Evolutionary conservation across 2,888 invertebrate species (phyloP).

Genomic region (Toxonevra muliebris): DNA sequence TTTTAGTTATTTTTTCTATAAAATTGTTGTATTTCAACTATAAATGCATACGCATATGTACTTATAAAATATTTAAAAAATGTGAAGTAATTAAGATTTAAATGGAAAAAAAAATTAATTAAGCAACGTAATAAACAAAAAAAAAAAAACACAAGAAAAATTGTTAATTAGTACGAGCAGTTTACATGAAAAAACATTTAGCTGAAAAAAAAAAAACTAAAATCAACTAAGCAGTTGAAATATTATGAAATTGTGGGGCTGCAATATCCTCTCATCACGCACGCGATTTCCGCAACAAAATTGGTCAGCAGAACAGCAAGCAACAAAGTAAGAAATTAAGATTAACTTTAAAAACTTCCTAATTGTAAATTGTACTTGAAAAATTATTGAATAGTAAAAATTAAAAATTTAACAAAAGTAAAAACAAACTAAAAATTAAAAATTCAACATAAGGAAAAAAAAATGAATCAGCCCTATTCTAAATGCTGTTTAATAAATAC

Average conservation of each 20-base stretch:
- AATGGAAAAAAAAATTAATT: conserved; percentile 11
- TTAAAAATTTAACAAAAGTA: conserved; percentile 3
- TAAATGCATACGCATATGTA: too few relatives aligned
- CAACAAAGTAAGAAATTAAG: conserved; percentile 38
- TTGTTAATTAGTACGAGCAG: conserved; percentile 15
- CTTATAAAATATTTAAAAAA: neutral
- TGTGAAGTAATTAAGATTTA: conserved; percentile 31
- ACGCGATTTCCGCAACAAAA: neutral
- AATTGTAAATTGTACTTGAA: conserved; percentile 28
- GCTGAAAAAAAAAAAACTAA: conserved; percentile 8
- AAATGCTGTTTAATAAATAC: too few relatives aligned
- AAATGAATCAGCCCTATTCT: too few relatives aligned
- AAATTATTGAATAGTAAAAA: neutral
- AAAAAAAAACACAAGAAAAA: neutral
- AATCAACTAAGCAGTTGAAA: conserved; percentile 12
- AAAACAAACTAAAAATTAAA: neutral
- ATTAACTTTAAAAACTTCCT: conserved; percentile 24
- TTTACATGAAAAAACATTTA: conserved; percentile 10
- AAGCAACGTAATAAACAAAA: conserved; percentile 11
- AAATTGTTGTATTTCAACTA: neutral
- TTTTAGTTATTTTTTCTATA: conserved; percentile 4
- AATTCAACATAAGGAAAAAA: neutral
- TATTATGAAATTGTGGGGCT: too few relatives aligned
- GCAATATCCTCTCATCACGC: conserved; percentile 1
- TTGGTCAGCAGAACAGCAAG: conserved; percentile 38